A percentile compares a stretch with the other conserved stretches of the same genome.
Evolutionary conservation across 2,888 invertebrate genomes (phyloP).

Genomic region (Harpalus rufipes): DNA sequence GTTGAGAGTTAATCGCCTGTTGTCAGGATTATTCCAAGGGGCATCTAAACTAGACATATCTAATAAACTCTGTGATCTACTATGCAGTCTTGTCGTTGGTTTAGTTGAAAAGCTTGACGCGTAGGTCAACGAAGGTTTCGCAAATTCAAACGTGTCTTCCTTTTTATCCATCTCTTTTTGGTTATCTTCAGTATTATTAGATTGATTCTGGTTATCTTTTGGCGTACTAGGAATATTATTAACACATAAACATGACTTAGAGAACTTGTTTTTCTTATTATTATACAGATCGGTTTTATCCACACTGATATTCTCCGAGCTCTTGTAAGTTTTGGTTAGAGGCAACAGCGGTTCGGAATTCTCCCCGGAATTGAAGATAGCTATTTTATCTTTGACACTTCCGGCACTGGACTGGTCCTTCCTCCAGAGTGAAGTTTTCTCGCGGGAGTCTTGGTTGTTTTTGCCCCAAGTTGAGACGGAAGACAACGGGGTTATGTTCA

Average conservation of each 20-base stretch:
- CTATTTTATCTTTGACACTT: slow-evolving; percentile 91
- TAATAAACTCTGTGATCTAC: slow-evolving; percentile 78
- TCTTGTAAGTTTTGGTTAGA: slow-evolving; percentile 67
- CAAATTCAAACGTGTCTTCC: slow-evolving; percentile 19
- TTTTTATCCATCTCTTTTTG: slow-evolving; percentile 25
- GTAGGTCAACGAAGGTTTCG: slow-evolving; percentile 51
- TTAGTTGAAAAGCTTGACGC: slow-evolving; percentile 62
- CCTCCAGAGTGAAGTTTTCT: slow-evolving; percentile 77
- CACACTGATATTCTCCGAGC: slow-evolving; percentile 68
- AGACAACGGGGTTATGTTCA: background rate
- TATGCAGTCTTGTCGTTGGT: slow-evolving; percentile 73
- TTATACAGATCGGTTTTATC: slow-evolving; percentile 47
- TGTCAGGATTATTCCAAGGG: slow-evolving; percentile 71
- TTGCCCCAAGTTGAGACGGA: slow-evolving; percentile 60
- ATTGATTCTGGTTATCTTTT: slow-evolving; percentile 50
- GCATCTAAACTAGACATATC: slow-evolving; percentile 75
- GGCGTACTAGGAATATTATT: slow-evolving; percentile 64
- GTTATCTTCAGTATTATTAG: slow-evolving; percentile 24
- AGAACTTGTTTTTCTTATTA: slow-evolving; percentile 56
- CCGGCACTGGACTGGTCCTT: slow-evolving; percentile 89
- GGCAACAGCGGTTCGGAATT: slow-evolving; percentile 73
- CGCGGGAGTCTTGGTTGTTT: slow-evolving; percentile 55
- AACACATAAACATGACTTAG: slow-evolving; percentile 66
- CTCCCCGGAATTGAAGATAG: slow-evolving; percentile 86
- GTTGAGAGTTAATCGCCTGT: slow-evolving; percentile 78